Percentiles rank a stretch among this genome's conserved stretches.
These are phyloP conservation scores for Orbicella faveolata DNA, from an alignment of 64 coral and sea anemone genomes.

Conservation along the genomic window DNA sequence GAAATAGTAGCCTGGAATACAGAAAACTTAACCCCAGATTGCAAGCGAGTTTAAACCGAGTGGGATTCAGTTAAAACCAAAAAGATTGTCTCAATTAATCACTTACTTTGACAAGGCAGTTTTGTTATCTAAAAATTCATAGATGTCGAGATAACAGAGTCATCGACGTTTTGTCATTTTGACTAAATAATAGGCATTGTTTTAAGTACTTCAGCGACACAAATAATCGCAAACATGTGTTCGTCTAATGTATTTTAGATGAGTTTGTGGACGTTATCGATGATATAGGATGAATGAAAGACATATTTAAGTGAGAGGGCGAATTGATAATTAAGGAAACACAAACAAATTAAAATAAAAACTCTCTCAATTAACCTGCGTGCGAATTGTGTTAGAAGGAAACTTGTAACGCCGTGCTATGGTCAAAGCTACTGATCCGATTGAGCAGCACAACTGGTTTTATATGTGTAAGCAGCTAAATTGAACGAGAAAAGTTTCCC, in stretches of 20 bases:
- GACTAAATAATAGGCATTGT: slow-evolving; percentile 6
- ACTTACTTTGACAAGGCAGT: not conserved
- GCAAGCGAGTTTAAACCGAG: not conserved
- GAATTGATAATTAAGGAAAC: not conserved
- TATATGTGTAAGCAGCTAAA: no score
- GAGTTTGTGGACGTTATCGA: slow-evolving; percentile 1
- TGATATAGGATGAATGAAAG: not conserved
- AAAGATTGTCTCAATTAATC: not conserved
- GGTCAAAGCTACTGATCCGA: no score
- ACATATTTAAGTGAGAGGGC: not conserved
- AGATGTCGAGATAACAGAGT: not conserved
- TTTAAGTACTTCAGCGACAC: not conserved
- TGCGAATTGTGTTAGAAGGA: no score
- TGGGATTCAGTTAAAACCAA: not conserved
- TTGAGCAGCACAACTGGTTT: no score
- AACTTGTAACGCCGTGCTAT: no score
- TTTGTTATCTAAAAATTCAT: slow-evolving; percentile 9
- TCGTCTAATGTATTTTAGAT: slow-evolving; percentile 15
- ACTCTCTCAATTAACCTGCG: no score
- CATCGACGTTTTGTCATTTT: not conserved
- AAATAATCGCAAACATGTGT: slow-evolving; percentile 25
- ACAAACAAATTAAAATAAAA: not conserved
- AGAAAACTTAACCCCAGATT: not conserved
- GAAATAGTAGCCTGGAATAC: not conserved
- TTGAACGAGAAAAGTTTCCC: no score